Evolutionary conservation across 1,140 invertebrate species (phyloP), one percentile per base, ranked within the genome.

Genomic region (Oedothorax gibbosus): DNA sequence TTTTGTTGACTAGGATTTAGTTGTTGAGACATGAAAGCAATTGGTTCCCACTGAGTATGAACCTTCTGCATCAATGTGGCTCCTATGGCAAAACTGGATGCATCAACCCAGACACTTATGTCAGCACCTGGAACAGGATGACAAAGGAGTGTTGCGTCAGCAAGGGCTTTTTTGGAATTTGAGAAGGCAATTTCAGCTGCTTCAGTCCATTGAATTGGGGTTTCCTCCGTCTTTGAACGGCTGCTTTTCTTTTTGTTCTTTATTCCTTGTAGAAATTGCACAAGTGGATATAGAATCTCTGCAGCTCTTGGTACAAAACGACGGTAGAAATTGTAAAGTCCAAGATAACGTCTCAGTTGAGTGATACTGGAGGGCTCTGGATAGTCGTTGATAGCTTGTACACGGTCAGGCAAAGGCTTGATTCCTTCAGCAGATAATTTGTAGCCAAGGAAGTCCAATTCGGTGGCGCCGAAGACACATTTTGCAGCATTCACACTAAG

Each of bases 341-440:
- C 35, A 35, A 35, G 35, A 35, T 35, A 35, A 35, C 35, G 35
- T 35, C 35, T 35, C n/a, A 88, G 86, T 12, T 88, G 85, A 77
- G 86, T 87, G 20, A 79, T 82, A 6, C 87, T 75, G 3, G 88
- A 89, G 51, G 88, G 90, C 9, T 93, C 87, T 6, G 92, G 88
- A 51, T 93, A 89, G 86, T 93, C 92, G 85, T 93, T 92, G 0
- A 93, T 76, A 85, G 88, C 87, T 68, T 89, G 87, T 65, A 62
- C 86, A 76, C 89, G 91, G 35, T 88, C 86, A 15, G 88, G 86
- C 7, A 35, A 86, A 15, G 54, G n/a, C 2, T 56, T 56, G 14
- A 87, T 73, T 64, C 85, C 53, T 49, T 87, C 87, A 18, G 87
- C 86, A 51, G 72, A 72, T n/a, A 79, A 12, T 54, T 87, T 87